phyloP scores from a whole-genome alignment of 2,888 invertebrate genomes.

The Plagiodera versicolora region DNA sequence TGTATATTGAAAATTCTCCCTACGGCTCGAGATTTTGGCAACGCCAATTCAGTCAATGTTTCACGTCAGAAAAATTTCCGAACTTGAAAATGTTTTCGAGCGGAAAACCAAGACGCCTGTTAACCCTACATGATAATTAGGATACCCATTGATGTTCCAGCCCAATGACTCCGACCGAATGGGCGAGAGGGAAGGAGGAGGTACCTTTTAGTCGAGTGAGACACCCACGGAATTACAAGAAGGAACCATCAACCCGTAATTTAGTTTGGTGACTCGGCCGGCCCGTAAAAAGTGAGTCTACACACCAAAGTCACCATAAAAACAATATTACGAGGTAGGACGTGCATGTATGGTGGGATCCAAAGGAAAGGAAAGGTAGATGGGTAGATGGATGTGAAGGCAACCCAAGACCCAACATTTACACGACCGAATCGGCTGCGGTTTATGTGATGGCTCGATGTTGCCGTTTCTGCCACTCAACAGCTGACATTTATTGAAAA shows the following conservation, averaged over 20 bases:
- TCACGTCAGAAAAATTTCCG: no score
- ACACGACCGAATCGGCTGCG: background rate
- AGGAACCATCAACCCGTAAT: background rate
- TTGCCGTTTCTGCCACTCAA: background rate
- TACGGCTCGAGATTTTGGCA: no score
- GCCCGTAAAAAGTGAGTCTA: background rate
- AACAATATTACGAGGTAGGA: background rate
- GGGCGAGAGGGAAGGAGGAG: background rate
- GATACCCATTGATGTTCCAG: background rate
- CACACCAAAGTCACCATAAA: background rate
- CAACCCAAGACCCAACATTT: background rate
- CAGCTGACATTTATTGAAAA: background rate
- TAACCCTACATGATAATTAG: no score
- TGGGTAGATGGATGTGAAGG: background rate
- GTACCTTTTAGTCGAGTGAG: background rate
- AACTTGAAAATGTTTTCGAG: no score
- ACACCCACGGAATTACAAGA: background rate
- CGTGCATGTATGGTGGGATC: no score
- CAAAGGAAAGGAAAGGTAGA: background rate
- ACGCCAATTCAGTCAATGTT: no score
- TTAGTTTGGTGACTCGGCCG: background rate
- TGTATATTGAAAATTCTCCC: no score
- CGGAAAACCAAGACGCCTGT: no score
- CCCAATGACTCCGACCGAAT: background rate
- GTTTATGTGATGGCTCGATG: background rate